phyloP scores from a whole-genome alignment of 2,888 invertebrate species.

The Cheilosia variabilis region DNA sequence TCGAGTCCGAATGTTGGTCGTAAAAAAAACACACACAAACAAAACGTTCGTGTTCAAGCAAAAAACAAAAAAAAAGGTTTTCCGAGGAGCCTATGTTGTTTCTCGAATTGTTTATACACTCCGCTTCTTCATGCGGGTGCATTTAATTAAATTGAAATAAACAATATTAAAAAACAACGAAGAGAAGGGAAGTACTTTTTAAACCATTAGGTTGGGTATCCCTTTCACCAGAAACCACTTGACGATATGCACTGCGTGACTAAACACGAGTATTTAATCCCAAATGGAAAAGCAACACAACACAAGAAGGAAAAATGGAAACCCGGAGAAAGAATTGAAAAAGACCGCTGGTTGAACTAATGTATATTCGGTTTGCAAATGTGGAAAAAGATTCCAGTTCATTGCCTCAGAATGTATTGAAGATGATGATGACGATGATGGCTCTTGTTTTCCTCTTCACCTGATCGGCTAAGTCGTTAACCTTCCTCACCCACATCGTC shows the following conservation, averaged over 20 bases:
- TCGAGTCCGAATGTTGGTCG: background rate
- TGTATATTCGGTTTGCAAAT: slow-evolving; percentile 74
- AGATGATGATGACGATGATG: slow-evolving; percentile 73
- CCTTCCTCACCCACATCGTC: slow-evolving; percentile 28
- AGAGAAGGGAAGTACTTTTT: slow-evolving; percentile 39
- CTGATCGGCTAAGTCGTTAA: slow-evolving; percentile 62
- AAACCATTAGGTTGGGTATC: slow-evolving; percentile 56
- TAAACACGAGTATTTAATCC: slow-evolving; percentile 73
- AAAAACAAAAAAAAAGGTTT: slow-evolving; percentile 6
- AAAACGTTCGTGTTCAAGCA: background rate
- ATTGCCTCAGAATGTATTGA: slow-evolving; percentile 72
- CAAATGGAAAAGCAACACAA: slow-evolving; percentile 67
- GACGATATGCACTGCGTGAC: slow-evolving; percentile 71
- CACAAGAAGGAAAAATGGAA: slow-evolving; percentile 30
- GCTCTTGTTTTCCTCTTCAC: slow-evolving; percentile 69
- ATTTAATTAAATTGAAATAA: slow-evolving; percentile 72
- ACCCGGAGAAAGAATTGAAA: slow-evolving; percentile 61
- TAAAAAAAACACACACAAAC: background rate
- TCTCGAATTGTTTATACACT: slow-evolving; percentile 38
- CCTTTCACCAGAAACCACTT: slow-evolving; percentile 68
- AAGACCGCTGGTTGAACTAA: slow-evolving; percentile 71
- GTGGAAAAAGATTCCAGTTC: slow-evolving; percentile 73
- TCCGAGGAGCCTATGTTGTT: slow-evolving; percentile 17
- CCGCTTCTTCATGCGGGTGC: slow-evolving; percentile 37
- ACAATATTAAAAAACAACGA: slow-evolving; percentile 53